Evolutionary conservation across 2,888 invertebrate species (phyloP).

Genomic region (Cheiracanthium punctorium): DNA sequence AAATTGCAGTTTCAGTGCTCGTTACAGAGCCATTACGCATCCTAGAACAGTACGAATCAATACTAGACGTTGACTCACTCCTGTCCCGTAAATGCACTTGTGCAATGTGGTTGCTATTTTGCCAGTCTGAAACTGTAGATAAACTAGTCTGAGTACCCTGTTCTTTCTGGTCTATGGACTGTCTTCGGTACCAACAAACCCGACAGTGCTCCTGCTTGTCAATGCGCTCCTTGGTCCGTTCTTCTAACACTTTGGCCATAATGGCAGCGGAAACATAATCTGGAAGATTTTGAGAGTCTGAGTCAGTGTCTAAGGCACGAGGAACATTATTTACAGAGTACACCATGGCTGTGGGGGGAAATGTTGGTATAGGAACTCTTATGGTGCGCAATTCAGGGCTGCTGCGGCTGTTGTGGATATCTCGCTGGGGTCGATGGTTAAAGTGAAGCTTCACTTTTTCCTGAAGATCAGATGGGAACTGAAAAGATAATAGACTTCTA

Average conservation of each 20-base stretch:
- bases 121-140: constrained; percentile 29
- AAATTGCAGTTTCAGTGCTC: constrained; percentile 68
- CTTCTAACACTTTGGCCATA: constrained; percentile 93
- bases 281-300: constrained; percentile 44
- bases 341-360: constrained; percentile 90
- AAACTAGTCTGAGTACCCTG: constrained; percentile 66
- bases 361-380: constrained; percentile 86
- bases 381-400: constrained; percentile 81
- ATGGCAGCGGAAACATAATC: constrained; percentile 86
- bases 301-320: constrained; percentile 23
- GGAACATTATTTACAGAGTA: constrained; percentile 74
- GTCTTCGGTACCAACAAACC: constrained; percentile 64
- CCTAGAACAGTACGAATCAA: constrained; percentile 56
- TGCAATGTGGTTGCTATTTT: constrained; percentile 38
- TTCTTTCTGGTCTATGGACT: constrained; percentile 61
- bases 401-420: constrained; percentile 69
- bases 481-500: constrained; percentile 76
- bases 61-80: constrained; percentile 68
- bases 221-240: constrained; percentile 82
- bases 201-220: constrained; percentile 59
- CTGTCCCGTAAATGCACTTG: constrained; percentile 59
- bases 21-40: constrained; percentile 54
- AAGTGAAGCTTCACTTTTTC: constrained; percentile 83
- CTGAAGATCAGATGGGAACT: constrained; percentile 94
- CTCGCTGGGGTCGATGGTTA: constrained; percentile 72